phyloP scores from a whole-genome alignment of 1,140 invertebrate genomes.

The Battus philenor region DNA sequence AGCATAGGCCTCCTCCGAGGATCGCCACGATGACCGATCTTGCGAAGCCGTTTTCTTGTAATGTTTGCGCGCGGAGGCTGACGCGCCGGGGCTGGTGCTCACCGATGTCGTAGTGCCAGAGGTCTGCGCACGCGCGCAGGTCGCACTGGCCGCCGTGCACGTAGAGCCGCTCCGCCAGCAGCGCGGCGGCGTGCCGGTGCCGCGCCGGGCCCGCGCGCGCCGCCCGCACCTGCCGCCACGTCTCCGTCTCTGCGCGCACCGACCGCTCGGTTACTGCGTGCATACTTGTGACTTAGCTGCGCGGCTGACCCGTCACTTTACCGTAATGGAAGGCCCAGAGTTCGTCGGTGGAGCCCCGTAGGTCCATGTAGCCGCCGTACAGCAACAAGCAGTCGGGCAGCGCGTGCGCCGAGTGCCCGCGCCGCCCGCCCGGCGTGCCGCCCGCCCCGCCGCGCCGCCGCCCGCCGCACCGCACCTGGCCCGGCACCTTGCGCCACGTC shows the following conservation, averaged over 20 bases:
- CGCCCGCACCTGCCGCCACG: slow-evolving; percentile 80
- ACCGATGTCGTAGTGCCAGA: slow-evolving; percentile 89
- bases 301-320: too few relatives aligned
- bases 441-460: slow-evolving; percentile 48
- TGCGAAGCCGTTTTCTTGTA: too few relatives aligned
- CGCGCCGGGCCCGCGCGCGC: slow-evolving; percentile 78
- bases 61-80: too few relatives aligned
- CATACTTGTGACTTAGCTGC: too few relatives aligned
- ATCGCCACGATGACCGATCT: too few relatives aligned
- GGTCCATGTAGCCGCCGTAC: slow-evolving; percentile 93
- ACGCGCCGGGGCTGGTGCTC: slow-evolving; percentile 19
- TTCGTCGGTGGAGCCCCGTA: slow-evolving; percentile 89
- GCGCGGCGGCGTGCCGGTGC: slow-evolving; percentile 90
- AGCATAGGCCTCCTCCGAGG: too few relatives aligned
- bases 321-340: slow-evolving; percentile 93
- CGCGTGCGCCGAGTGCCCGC: slow-evolving; percentile 89
- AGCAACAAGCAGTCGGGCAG: slow-evolving; percentile 88
- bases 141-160: slow-evolving; percentile 94
- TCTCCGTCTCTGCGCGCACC: slow-evolving; percentile 80
- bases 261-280: too few relatives aligned
- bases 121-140: slow-evolving; percentile 86
- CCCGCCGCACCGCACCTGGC: slow-evolving; percentile 40
- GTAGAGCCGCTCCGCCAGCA: slow-evolving; percentile 88
- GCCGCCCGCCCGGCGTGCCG: slow-evolving; percentile 84
- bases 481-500: slow-evolving; percentile 80